Evolutionary conservation across 2,113 vertebrate genomes (phyloP).

Genomic region (Hippolais icterina): DNA sequence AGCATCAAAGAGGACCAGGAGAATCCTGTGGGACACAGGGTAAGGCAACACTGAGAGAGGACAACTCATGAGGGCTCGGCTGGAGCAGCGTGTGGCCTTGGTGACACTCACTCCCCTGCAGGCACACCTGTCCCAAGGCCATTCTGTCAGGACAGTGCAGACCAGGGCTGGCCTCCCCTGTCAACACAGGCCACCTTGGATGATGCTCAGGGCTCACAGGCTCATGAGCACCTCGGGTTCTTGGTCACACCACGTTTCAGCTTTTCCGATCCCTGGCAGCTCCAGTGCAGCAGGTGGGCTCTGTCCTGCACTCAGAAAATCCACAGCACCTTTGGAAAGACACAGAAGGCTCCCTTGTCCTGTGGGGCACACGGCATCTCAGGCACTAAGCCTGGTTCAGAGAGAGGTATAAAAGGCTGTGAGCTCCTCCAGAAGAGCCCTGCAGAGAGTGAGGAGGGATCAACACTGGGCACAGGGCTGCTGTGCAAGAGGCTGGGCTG

Average conservation of each 20-base stretch:
- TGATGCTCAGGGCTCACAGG: not conserved
- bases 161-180: not conserved
- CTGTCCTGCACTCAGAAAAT: not conserved
- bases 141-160: not conserved
- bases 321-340: not conserved
- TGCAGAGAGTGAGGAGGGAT: not conserved
- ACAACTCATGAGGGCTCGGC: accelerated
- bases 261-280: accelerated
- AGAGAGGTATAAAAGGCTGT: not conserved
- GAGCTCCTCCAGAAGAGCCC: not conserved
- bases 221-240: accelerated
- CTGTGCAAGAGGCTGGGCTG: not conserved
- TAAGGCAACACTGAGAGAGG: not conserved
- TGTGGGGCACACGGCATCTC: accelerated
- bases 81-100: not conserved
- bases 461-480: not conserved
- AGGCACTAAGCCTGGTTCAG: not conserved
- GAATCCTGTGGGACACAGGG: not conserved
- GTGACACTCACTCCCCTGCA: accelerated
- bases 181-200: not conserved
- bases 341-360: not conserved
- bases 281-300: not conserved
- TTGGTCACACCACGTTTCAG: accelerated
- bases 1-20: not conserved
- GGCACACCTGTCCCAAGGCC: not conserved